Conservation (phyloP, 1,140 invertebrate genomes). For the Acromyrmex echinatior region DNA sequence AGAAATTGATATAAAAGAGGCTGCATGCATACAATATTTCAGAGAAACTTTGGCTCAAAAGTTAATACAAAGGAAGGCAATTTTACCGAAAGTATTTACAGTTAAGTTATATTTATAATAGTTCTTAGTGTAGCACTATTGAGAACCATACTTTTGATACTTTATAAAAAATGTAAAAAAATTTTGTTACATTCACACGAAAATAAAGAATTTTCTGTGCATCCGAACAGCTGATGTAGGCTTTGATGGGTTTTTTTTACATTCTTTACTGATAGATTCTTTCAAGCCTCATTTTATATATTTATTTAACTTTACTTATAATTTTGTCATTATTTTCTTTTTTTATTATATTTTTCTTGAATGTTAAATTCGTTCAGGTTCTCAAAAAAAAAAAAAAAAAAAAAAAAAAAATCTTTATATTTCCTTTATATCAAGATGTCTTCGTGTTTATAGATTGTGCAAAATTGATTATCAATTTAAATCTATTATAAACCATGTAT, state of each 20-base stretch:
- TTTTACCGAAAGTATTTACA: constrained; percentile 14
- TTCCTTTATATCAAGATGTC: background rate
- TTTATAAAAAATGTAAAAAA: background rate
- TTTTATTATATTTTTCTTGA: background rate
- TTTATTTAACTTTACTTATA: background rate
- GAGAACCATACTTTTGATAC: constrained; percentile 22
- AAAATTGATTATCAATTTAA: background rate
- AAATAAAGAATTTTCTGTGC: no score
- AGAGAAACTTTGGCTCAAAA: constrained; percentile 2
- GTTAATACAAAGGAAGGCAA: background rate
- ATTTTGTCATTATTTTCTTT: background rate
- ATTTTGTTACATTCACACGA: no score
- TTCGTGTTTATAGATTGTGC: background rate
- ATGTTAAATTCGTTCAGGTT: background rate
- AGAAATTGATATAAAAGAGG: background rate
- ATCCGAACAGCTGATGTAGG: no score
- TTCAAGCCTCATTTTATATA: no score
- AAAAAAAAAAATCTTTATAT: background rate
- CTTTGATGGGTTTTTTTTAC: no score
- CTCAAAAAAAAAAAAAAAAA: background rate
- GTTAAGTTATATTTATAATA: background rate
- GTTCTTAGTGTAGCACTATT: constrained; percentile 50
- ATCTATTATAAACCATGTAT: background rate
- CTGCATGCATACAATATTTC: background rate
- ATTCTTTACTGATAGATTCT: no score